Conservation (phyloP, 1,140 invertebrate species). For the Aphelenchoides besseyi region DNA sequence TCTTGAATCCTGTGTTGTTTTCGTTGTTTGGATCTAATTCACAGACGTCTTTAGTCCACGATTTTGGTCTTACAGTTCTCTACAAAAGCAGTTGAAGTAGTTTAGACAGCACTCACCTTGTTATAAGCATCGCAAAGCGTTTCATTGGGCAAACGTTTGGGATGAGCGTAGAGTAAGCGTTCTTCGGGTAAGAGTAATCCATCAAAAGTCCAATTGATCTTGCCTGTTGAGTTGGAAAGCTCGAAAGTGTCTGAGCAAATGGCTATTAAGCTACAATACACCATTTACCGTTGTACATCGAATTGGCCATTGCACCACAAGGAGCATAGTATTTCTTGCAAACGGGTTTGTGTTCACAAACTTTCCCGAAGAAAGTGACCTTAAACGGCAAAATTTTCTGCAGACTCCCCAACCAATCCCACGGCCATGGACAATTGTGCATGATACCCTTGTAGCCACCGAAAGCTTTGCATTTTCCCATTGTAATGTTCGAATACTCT, state of each 20-base stretch:
- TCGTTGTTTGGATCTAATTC: slow-evolving; percentile 70
- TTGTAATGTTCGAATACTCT: slow-evolving; percentile 30
- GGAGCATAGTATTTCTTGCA: slow-evolving; percentile 54
- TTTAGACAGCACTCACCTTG: slow-evolving; percentile 76
- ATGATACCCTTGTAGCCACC: too few relatives aligned
- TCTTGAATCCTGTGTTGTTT: slow-evolving; percentile 89
- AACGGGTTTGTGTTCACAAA: slow-evolving; percentile 65
- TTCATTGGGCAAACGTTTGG: slow-evolving; percentile 68
- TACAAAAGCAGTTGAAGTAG: slow-evolving; percentile 43
- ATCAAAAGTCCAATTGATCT: slow-evolving; percentile 21
- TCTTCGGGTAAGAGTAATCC: not conserved
- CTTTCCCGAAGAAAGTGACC: too few relatives aligned
- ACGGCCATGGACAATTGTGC: too few relatives aligned
- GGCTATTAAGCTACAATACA: not conserved
- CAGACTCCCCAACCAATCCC: too few relatives aligned
- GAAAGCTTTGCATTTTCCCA: slow-evolving; percentile 74
- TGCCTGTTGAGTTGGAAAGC: not conserved
- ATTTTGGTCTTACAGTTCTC: slow-evolving; percentile 63
- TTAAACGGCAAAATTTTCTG: too few relatives aligned
- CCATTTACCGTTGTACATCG: slow-evolving; percentile 80
- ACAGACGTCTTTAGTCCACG: slow-evolving; percentile 72
- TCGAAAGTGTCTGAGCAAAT: not conserved
- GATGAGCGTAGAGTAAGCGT: not conserved
- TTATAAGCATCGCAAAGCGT: slow-evolving; percentile 96
- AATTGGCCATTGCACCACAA: slow-evolving; percentile 97